A percentile compares a stretch with the other conserved stretches of the same genome.
Conservation (phyloP, 2,113 vertebrate species). For the Todiramphus chloris region DNA sequence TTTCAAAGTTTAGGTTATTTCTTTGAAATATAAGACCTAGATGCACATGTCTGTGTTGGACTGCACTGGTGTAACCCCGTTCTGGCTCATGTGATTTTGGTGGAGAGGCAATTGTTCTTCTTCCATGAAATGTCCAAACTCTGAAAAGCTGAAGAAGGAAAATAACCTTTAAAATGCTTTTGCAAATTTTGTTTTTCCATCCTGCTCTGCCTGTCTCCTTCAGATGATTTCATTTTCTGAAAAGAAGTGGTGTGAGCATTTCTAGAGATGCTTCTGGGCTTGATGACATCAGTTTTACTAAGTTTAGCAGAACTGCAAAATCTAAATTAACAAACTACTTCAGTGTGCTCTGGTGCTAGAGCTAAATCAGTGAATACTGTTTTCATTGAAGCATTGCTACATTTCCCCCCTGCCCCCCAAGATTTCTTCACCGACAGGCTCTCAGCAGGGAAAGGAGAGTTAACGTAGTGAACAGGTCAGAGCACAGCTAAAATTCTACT, state of each 20-base stretch:
- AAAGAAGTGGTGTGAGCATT: not conserved
- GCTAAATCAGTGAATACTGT: not conserved
- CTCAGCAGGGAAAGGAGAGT: not conserved
- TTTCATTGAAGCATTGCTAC: not conserved
- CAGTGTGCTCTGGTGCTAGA: not conserved
- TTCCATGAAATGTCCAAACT: not conserved
- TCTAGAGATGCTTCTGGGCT: slow-evolving; percentile 13
- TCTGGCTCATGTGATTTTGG: not conserved
- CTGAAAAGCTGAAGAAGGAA: not conserved
- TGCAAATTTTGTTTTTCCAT: not conserved
- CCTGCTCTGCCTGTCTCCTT: not conserved
- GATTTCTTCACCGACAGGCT: not conserved
- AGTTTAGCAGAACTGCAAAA: slow-evolving; percentile 17
- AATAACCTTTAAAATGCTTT: not conserved
- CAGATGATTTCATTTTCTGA: not conserved
- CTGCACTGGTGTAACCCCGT: not conserved
- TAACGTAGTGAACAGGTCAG: not conserved
- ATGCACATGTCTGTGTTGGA: not conserved
- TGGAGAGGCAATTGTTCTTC: not conserved
- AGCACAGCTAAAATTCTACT: not conserved
- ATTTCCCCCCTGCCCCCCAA: not conserved
- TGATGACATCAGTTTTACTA: slow-evolving; percentile 28
- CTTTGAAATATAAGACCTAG: not conserved
- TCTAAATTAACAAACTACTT: slow-evolving; percentile 16
- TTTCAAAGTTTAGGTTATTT: not conserved